Evolutionary conservation across 2,113 vertebrate species (phyloP).

Genomic region (Mormyrus lacerda): DNA sequence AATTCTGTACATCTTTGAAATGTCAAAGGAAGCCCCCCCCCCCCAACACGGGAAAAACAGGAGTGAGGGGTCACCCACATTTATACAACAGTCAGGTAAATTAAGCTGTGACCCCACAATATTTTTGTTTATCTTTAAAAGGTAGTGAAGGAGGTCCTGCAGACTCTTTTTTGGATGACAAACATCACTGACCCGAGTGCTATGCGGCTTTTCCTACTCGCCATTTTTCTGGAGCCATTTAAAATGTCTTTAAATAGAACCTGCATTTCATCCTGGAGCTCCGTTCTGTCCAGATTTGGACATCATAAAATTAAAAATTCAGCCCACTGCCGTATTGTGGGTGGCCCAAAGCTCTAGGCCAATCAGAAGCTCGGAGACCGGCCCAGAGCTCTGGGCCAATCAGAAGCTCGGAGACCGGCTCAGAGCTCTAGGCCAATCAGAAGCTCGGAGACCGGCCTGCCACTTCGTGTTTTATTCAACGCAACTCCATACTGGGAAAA

Average conservation of each 20-base stretch:
- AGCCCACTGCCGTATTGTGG: not conserved
- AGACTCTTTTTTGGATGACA: not conserved
- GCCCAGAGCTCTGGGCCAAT: not conserved
- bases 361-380: no score
- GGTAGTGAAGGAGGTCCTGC: not conserved
- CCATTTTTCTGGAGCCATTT: not conserved
- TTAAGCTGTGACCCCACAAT: not conserved
- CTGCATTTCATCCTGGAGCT: not conserved
- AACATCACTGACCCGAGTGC: not conserved
- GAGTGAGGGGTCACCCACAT: not conserved
- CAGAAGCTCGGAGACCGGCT: no score
- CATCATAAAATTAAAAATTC: not conserved
- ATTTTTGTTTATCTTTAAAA: not conserved
- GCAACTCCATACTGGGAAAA: not conserved
- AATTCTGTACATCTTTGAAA: not conserved
- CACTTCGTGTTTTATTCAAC: conserved; percentile 4
- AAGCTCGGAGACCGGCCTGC: not conserved
- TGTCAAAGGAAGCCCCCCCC: no score
- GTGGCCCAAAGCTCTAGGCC: not conserved
- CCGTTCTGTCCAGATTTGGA: not conserved
- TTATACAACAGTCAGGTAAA: not conserved
- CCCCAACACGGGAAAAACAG: not conserved
- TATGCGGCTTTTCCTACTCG: not conserved
- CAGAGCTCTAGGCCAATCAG: not conserved
- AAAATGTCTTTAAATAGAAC: not conserved